Evolutionary conservation across 2,888 invertebrate species (phyloP).

Genomic region (Eupithecia centaureata): DNA sequence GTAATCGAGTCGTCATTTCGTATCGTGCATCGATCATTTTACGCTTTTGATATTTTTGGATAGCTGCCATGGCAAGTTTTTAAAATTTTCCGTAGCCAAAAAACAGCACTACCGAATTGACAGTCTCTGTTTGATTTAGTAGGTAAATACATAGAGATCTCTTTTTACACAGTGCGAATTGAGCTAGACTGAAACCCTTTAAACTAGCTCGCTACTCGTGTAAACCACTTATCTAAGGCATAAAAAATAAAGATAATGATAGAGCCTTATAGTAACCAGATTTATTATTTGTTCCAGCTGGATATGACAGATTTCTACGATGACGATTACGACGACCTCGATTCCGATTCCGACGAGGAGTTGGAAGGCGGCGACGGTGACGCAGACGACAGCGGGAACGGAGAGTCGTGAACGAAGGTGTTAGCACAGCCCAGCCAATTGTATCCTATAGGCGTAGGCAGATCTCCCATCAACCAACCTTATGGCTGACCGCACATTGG

Average conservation of each 20-base stretch:
- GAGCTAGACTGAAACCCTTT: too few species aligned
- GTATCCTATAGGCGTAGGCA: not conserved
- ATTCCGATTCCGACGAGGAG: conserved; percentile 86
- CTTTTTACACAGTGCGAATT: too few species aligned
- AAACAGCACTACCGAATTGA: not conserved
- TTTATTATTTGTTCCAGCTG: conserved; percentile 69
- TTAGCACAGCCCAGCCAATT: not conserved
- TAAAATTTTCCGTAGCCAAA: not conserved
- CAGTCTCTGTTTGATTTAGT: not conserved
- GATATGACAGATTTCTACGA: conserved; percentile 99
- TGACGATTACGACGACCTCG: conserved; percentile 96
- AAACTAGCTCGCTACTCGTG: too few species aligned
- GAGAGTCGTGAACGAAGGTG: conserved; percentile 90
- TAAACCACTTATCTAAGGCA: too few species aligned
- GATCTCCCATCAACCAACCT: not conserved
- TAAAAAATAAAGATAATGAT: too few species aligned
- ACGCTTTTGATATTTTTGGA: not conserved
- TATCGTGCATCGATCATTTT: not conserved
- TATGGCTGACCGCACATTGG: not conserved
- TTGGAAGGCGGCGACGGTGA: conserved; percentile 89
- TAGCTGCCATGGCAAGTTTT: not conserved
- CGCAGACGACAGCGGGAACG: conserved; percentile 95
- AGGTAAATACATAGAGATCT: too few species aligned
- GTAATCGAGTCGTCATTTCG: not conserved
- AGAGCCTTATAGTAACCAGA: not conserved